A percentile compares a stretch with the other conserved stretches of the same genome.
These are phyloP conservation scores for Catagonus wagneri DNA, from an alignment of 2,113 vertebrate species.

Conservation along the genomic window DNA sequence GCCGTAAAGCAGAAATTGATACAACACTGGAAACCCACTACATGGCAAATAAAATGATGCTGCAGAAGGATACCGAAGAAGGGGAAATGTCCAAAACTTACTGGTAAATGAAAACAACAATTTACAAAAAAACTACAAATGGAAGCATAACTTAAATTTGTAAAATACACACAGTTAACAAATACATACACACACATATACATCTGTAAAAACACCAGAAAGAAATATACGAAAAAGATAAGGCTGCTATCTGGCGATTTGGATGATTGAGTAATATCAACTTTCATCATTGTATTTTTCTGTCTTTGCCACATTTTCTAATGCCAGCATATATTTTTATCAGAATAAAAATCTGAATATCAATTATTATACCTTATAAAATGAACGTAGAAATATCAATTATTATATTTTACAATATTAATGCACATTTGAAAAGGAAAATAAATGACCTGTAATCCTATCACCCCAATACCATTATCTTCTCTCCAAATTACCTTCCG, in stretches of 20 bases:
- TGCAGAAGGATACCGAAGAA: background rate
- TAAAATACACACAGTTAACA: background rate
- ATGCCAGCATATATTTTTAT: background rate
- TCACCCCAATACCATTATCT: background rate
- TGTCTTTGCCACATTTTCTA: background rate
- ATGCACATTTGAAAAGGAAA: constrained; percentile 38
- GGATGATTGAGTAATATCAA: background rate
- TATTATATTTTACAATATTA: background rate
- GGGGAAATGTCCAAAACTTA: background rate
- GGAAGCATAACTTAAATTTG: background rate
- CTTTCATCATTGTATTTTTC: background rate
- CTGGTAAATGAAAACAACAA: background rate
- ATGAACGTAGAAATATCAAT: background rate
- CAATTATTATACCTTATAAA: too few species aligned
- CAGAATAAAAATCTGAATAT: background rate
- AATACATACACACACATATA: background rate
- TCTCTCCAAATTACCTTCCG: background rate
- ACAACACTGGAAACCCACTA: too few species aligned
- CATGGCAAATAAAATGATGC: background rate
- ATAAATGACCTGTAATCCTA: background rate
- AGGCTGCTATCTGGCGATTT: background rate
- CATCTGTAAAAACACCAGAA: background rate
- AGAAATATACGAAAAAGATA: background rate
- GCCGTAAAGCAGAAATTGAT: too few species aligned
- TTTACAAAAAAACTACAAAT: background rate